Base-by-base conservation (phyloP, 2,113 vertebrate genomes). In the Picathartes gymnocephalus region DNA sequence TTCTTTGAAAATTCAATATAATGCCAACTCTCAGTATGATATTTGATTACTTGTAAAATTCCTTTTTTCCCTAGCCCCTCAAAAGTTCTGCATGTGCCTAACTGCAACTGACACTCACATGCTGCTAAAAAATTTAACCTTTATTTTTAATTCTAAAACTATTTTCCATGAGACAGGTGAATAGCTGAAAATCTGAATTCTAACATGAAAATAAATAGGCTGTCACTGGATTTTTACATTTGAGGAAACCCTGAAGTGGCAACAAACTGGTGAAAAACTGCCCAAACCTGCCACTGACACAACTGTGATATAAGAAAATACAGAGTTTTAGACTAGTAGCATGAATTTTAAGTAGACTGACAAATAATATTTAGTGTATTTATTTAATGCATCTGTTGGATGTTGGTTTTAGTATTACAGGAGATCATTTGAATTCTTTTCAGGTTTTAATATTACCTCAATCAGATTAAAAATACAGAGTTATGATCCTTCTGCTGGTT, bases 31-130 rank as follows among this genome's bases (percentile, higher is more conserved):
- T 89, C 61, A 47, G 64, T 25, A 37, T 68, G 76, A n/a, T 88
- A 72, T 90, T 89, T 87, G 83, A 62, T 85, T 94, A 83, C 64
- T 82, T 91, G 54, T 73, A 90, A 85, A 94, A 70, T 87, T 39
- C 20, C 33, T 37, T 77, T 91, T 86, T 90, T 31, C 47, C 45
- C 23, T 76, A 58, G 24, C n/a, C 33, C 12, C 44, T 91, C 48
- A 48, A 58, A 90, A 88, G 57, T 87, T 89, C 48, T 76, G 23
- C 11, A 10, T 47, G 42, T 79, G 44, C 45, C 50, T 82, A 31
- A 60, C 62, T 48, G 33, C 24, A 35, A 69, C 66, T 81, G 80
- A 56, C 42, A 70, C 33, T 79, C 22, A 33, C 27, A 30, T 8
- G 33, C 31, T 17, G 54, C 35, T 73, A 56, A 87, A 85, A 89